Conservation (phyloP, 2,888 invertebrate species). For the Halictus quadricinctus region DNA sequence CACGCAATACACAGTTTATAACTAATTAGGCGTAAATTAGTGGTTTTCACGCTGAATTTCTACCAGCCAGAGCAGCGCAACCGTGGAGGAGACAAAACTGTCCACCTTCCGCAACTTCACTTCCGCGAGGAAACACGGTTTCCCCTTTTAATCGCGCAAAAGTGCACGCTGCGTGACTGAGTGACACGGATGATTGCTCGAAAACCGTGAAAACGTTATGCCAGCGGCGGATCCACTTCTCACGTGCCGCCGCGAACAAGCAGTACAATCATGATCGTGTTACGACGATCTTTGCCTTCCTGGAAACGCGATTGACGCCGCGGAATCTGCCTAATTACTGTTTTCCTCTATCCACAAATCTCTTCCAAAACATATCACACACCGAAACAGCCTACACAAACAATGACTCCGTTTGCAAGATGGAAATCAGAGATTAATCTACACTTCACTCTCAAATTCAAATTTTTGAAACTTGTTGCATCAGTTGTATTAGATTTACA, state of each 20-base stretch:
- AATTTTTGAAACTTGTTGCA: neutral
- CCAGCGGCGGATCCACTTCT: neutral
- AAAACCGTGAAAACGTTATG: conserved; percentile 10
- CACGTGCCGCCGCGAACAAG: neutral
- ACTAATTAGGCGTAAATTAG: neutral
- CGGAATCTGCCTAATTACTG: neutral
- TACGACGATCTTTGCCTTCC: neutral
- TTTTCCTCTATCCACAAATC: neutral
- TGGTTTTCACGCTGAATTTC: neutral
- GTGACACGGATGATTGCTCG: conserved; percentile 21
- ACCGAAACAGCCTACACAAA: too few species aligned
- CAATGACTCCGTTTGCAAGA: too few species aligned
- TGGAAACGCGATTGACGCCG: neutral
- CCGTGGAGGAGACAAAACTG: neutral
- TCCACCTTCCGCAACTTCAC: conserved; percentile 33
- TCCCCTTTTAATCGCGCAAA: conserved; percentile 60
- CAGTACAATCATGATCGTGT: neutral
- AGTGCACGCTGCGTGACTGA: conserved; percentile 24
- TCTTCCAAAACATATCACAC: too few species aligned
- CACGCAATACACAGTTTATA: neutral
- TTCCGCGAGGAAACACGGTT: conserved; percentile 69
- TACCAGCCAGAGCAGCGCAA: neutral
- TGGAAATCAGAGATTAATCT: too few species aligned
- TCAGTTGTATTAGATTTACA: neutral
- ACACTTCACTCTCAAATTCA: neutral